Evolutionary conservation across 2,797 vertebrate genomes (phyloP).

Genomic region (Parauchenoglanis punctatus): DNA sequence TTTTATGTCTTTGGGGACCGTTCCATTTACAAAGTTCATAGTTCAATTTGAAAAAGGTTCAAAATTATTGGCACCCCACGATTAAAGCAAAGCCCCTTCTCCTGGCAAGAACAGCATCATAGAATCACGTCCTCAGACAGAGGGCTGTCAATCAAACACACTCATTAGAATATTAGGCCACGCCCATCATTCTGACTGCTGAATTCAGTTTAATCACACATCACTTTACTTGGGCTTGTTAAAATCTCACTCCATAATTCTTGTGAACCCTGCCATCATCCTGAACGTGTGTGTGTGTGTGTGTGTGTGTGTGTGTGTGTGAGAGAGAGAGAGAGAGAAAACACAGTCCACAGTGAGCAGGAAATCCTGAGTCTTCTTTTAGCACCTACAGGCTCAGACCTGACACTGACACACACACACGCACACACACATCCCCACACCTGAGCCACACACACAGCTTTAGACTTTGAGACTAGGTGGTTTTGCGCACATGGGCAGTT

Average conservation of each 20-base stretch:
- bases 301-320: too few relatives aligned
- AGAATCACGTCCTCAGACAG: neutral
- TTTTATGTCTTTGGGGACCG: neutral
- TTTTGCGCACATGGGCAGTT: neutral
- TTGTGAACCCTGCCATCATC: neutral
- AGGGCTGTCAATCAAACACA: neutral
- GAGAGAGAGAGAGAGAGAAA: too few relatives aligned
- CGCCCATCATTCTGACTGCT: neutral
- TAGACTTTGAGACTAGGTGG: neutral
- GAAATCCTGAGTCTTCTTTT: slow-evolving; percentile 3
- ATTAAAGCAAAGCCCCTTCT: neutral
- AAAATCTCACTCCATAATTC: neutral
- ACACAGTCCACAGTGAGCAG: neutral
- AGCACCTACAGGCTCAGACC: neutral
- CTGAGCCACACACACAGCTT: neutral
- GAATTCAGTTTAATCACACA: neutral
- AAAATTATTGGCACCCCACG: neutral
- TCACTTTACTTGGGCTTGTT: neutral
- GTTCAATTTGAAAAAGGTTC: too few relatives aligned
- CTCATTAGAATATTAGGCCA: neutral
- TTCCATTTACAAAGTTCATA: too few relatives aligned
- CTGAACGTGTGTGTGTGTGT: neutral
- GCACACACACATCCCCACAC: too few relatives aligned
- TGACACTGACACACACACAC: neutral
- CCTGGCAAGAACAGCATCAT: neutral